phyloP scores from a whole-genome alignment of 2,888 invertebrate species.

The Taenaris catops region DNA sequence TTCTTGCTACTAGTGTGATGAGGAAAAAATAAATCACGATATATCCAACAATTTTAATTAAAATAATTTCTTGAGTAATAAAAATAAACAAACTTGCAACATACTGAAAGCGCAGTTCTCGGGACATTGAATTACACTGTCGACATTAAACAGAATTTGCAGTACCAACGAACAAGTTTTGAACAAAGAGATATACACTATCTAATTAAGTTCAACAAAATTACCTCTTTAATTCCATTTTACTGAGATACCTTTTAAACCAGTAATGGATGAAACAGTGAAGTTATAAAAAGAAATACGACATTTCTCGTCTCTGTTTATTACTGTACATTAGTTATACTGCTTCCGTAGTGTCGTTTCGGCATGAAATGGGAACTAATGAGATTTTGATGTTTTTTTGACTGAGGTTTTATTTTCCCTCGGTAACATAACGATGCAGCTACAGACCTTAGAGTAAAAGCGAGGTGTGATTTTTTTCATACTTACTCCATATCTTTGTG shows the following conservation, averaged over 20 bases:
- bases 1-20: too few species aligned
- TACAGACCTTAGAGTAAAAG: constrained; percentile 35
- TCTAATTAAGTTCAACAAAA: constrained; percentile 7
- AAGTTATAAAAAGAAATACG: constrained; percentile 78
- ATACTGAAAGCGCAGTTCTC: too few species aligned
- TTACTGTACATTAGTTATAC: constrained; percentile 79
- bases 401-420: constrained; percentile 76
- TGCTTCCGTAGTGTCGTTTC: constrained; percentile 77
- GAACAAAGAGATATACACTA: neutral
- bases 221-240: constrained; percentile 30
- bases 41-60: too few species aligned
- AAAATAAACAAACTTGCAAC: too few species aligned
- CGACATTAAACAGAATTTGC: too few species aligned
- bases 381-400: constrained; percentile 81
- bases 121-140: too few species aligned
- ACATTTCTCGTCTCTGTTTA: constrained; percentile 73
- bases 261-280: constrained; percentile 65
- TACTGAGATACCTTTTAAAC: constrained; percentile 62
- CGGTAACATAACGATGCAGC: constrained; percentile 34
- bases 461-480: constrained; percentile 22
- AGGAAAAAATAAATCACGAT: too few species aligned
- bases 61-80: too few species aligned
- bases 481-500: too few species aligned
- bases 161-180: too few species aligned
- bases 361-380: constrained; percentile 79